phyloP scores from a whole-genome alignment of 2,113 vertebrate genomes.

The Mus musculus region GRCm39 chr15:102211501-102212000 shows the following conservation, averaged over 20 bases:
- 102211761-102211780: background rate
- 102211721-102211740: background rate
- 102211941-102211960: background rate
- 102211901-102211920: background rate
- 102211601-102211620: too few relatives aligned
- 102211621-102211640: background rate
- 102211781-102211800: background rate
- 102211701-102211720: background rate
- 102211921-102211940: background rate
- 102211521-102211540: too few relatives aligned
- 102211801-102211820: background rate
- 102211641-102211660: background rate
- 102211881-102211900: background rate
- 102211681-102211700: constrained; percentile 9
- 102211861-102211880: background rate
- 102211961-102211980: background rate
- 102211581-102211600: too few relatives aligned
- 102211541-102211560: too few relatives aligned
- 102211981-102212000: background rate
- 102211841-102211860: constrained; percentile 2
- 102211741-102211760: background rate
- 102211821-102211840: background rate
- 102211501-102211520: too few relatives aligned
- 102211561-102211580: background rate
- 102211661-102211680: background rate